Base-by-base conservation (phyloP, 2,113 vertebrate species). In the Microtus pennsylvanicus region DNA sequence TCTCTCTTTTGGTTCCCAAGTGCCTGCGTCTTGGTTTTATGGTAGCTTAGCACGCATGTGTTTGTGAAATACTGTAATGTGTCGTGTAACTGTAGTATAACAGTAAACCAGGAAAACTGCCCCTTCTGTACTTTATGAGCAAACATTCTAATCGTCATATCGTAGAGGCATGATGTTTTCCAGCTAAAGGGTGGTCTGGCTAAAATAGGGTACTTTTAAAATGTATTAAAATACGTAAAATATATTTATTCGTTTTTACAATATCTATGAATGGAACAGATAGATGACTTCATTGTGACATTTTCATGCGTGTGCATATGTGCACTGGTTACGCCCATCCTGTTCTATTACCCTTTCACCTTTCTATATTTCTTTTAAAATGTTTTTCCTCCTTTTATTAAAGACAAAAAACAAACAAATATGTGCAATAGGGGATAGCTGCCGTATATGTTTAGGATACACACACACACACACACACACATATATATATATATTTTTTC, bases 201-300 rank as follows among this genome's bases (percentile, higher is more conserved):
- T 78, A 94, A 91, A 96, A 94, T 87, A 11, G 7, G 12, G 45
- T 47, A 90, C 93, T 96, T 87, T 58, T 75, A 61, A 67, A 94
- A 77, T 88, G 35, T 89, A n/a, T 65, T 61, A 82, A 94, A 93
- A 82, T 85, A 3, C 2, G 5, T 35, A 93, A 22, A 86, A 87
- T 92, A 45, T 81, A 89, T 75, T 85, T 90, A 35, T 16, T 95
- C 38, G 45, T 77, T 87, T 65, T 65, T 42, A 28, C 10, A n/a
- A 21, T 6, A 35, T 26, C 7, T 50, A 50, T 50, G n/a, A 78
- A 17, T 69, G 67, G 21, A 38, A 26, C 30, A 55, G 42, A 70
- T 35, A 6, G 8, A 21, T 52, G 67, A 10, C 33, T n/a, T 70
- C 30, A 35, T 30, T 70, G 63, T 47, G 75, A 52, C 14, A 16